A percentile compares a stretch with the other conserved stretches of the same genome.
phyloP scores from a whole-genome alignment of 2,113 vertebrate genomes.

The Myocastor coypus region DNA sequence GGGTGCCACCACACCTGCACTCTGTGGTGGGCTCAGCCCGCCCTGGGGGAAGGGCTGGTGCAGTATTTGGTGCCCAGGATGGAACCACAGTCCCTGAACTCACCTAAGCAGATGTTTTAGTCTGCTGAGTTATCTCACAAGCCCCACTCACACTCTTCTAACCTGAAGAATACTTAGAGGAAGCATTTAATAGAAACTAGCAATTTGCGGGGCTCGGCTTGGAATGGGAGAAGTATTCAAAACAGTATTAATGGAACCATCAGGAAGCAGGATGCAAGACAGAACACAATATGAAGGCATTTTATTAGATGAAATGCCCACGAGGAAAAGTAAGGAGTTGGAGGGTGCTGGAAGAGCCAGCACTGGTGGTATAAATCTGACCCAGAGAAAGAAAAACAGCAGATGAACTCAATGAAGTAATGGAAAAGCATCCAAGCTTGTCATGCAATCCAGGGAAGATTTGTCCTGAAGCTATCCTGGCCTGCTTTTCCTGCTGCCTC shows the following conservation, averaged over 20 bases:
- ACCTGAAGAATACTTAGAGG: background rate
- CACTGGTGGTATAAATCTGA: background rate
- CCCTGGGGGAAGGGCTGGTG: too few species aligned
- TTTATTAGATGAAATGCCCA: background rate
- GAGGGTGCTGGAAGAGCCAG: background rate
- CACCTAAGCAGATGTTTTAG: too few species aligned
- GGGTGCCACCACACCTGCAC: too few species aligned
- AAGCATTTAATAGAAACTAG: conserved; percentile 1
- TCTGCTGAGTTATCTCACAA: too few species aligned
- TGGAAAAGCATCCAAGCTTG: background rate
- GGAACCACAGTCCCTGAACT: too few species aligned
- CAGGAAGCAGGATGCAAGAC: background rate
- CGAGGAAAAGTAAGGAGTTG: background rate
- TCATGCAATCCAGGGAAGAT: background rate
- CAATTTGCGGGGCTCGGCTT: background rate
- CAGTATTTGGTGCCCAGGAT: too few species aligned
- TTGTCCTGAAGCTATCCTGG: background rate
- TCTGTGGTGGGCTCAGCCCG: too few species aligned
- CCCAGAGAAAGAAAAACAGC: background rate
- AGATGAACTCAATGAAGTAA: background rate
- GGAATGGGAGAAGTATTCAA: background rate
- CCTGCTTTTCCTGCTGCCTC: background rate
- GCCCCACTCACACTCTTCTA: background rate
- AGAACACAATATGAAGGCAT: background rate
- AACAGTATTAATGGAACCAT: background rate